Base-by-base conservation (phyloP, 2,888 invertebrate genomes). In the Stenolophus ochropezus region DNA sequence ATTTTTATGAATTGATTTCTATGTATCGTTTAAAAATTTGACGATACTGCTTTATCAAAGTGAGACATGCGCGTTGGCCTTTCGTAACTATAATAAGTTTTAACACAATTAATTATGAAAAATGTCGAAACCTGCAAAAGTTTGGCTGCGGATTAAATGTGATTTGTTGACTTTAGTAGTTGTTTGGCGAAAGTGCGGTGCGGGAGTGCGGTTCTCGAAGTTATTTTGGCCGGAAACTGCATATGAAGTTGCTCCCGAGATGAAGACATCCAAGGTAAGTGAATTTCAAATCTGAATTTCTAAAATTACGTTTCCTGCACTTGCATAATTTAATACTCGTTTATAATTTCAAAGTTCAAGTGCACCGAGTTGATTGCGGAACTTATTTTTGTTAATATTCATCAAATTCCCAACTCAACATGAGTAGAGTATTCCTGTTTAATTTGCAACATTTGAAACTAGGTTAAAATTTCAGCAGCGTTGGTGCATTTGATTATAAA, bases 371-470 rank as follows among this genome's bases (percentile, higher is more conserved):
- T 25, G 61, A 61, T 25, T 61, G n/a, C 14, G 61, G n/a, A 21
- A 61, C 2, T n/a, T 61, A 25, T 23, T 61, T 61, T 61, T 61
- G 61, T 61, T 25, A 61, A 61, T 61, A 61, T 61, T 61, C 23
- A 61, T 61, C 61, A 21, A 25, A 23, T 42, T 61, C 23, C 25
- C 25, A 56, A 21, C 20, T 56, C 18, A 20, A 14, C 21, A 21
- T 21, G 11, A 56, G 33, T 42, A 42, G 21, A 56, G 11, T 11
- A 14, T 61, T 61, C 4, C 61, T 25, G 61, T 20, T 23, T 61
- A 61, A 61, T 61, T 61, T 25, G 61, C 14, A 51, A 61, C 61
- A 61, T 61, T 61, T 61, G 61, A 61, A 61, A 61, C 61, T 61
- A 25, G 61, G 61, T 61, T 61, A 61, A 61, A 61, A 61, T 61